Evolutionary conservation across 2,888 invertebrate genomes (phyloP).

Genomic region (Masnerella sp.): DNA sequence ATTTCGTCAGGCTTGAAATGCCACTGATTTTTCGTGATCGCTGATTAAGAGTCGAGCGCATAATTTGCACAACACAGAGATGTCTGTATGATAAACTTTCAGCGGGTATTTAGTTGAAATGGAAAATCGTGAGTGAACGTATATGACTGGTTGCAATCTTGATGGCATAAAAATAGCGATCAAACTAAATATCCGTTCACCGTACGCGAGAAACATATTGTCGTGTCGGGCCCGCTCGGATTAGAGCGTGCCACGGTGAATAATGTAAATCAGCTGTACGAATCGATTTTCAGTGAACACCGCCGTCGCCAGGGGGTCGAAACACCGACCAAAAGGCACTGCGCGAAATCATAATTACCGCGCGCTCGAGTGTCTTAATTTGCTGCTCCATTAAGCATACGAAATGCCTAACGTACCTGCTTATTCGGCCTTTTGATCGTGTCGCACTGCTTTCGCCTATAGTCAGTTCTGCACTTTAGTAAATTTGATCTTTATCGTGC

Average conservation of each 20-base stretch:
- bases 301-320: constrained; percentile 48
- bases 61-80: constrained; percentile 31
- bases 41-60: constrained; percentile 1
- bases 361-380: constrained; percentile 53
- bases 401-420: constrained; percentile 33
- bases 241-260: constrained; percentile 48
- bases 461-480: no score
- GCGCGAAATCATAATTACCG: constrained; percentile 35
- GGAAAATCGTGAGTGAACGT: constrained; percentile 54
- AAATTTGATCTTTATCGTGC: no score
- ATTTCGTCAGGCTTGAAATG: constrained; percentile 4
- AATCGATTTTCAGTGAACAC: constrained; percentile 55
- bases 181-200: constrained; percentile 54
- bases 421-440: constrained; percentile 40
- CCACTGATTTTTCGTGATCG: constrained; percentile 9
- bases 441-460: constrained; percentile 19
- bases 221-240: constrained; percentile 40
- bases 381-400: constrained; percentile 58
- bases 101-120: constrained; percentile 29
- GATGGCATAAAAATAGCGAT: constrained; percentile 47
- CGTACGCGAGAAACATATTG: constrained; percentile 40
- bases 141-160: constrained; percentile 30
- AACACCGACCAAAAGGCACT: constrained; percentile 32
- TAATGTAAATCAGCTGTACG: constrained; percentile 50
- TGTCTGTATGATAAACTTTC: constrained; percentile 36